phyloP scores from a whole-genome alignment of 2,888 invertebrate species.

The Xanthorhoe designata region DNA sequence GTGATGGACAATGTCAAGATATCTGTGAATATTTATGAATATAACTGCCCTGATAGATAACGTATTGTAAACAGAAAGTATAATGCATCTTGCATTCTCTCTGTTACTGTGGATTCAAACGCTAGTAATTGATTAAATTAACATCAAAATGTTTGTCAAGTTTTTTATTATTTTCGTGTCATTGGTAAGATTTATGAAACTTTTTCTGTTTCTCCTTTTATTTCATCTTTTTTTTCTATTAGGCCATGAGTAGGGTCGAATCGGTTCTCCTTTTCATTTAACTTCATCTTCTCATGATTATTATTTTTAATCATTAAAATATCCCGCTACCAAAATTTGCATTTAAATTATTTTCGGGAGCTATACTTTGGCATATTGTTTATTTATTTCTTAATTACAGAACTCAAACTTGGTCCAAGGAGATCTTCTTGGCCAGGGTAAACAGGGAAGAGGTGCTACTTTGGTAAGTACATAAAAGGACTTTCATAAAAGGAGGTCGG shows the following conservation, averaged over 20 bases:
- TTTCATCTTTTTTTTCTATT: no score
- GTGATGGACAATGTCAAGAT: slow-evolving; percentile 24
- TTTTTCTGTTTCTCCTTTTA: slow-evolving; percentile 26
- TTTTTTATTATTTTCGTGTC: slow-evolving; percentile 13
- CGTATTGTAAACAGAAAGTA: slow-evolving; percentile 26
- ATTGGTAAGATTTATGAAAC: slow-evolving; percentile 26
- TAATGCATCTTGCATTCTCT: slow-evolving; percentile 14
- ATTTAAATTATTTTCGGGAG: background rate
- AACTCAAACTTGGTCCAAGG: slow-evolving; percentile 47
- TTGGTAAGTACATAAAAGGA: slow-evolving; percentile 54
- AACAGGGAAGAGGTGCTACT: slow-evolving; percentile 58
- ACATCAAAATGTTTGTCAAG: slow-evolving; percentile 7
- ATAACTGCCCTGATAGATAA: slow-evolving; percentile 29
- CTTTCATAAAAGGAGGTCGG: background rate
- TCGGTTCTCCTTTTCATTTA: no score
- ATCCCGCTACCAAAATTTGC: no score
- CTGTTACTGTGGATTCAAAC: slow-evolving; percentile 14
- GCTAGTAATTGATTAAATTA: background rate
- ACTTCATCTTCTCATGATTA: no score
- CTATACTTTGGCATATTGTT: background rate
- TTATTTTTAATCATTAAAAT: no score
- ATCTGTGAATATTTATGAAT: slow-evolving; percentile 19
- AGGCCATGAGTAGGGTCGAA: no score
- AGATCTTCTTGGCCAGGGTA: slow-evolving; percentile 53
- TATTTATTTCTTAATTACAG: background rate